Evolutionary conservation across 2,797 vertebrate species (phyloP), one percentile per base, ranked within the genome.

Genomic region (Emys orbicularis): DNA sequence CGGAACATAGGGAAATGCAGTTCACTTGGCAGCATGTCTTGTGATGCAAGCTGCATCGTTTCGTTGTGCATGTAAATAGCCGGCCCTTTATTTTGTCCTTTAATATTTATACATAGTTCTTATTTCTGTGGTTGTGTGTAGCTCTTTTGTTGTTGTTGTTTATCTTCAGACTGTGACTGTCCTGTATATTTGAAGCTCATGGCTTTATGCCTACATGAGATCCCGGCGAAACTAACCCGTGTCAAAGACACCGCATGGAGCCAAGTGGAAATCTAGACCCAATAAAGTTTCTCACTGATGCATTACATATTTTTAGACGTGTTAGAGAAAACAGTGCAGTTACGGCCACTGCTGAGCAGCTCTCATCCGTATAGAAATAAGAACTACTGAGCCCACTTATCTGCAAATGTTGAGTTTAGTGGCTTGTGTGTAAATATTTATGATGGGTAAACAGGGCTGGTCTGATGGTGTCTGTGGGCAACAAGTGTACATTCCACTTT

Each of bases 401-500:
- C 3, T 9, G 84, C 5, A 19, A 49, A 6, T 21, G 27, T 8
- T 90, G 3, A 5, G 52, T 13, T 80, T 3, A 1, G 79, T 3
- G 50, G 44, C 49, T 50, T 86, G 16, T 2, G 25, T 29, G 95
- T 81, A 21, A 74, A 79, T 92, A 65, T 89, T 93, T 18, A 54
- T 12, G 52, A 87, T 50, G 90, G 84, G 68, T n/a, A 88, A 89
- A 72, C 83, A 2, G 81, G 84, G 86, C 85, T 9, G n/a, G 80
- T 44, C 47, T 81, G 72, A 41, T 27, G 50, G 21, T 54, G 84
- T 90, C 86, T 94, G 90, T 53, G n/a, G 93, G 90, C 90, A 95
- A 96, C 94, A 97, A 97, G 96, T 96, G 93, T 84, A 87, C 1
- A n/a, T 41, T 87, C 56, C 90, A 79, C 49, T 49, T 25, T 81